A percentile compares a stretch with the other conserved stretches of the same genome.
phyloP scores from a whole-genome alignment of 1,140 invertebrate genomes.

The Atta colombica region DNA sequence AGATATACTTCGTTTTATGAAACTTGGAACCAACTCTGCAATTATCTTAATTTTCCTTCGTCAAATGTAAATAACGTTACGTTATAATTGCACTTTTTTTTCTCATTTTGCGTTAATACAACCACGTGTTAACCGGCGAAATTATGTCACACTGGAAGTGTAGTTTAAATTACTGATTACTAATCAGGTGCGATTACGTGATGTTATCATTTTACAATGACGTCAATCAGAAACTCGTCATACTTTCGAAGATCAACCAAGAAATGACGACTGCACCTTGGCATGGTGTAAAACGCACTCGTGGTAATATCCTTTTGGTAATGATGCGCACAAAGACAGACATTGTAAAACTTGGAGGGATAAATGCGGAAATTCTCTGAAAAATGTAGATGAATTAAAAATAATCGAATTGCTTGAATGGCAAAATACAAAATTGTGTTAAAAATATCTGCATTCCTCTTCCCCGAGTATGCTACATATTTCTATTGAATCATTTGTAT shows the following conservation, averaged over 20 bases:
- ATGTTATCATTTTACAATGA: neutral
- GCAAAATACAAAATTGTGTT: neutral
- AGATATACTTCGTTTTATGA: neutral
- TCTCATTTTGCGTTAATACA: no score
- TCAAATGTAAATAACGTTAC: neutral
- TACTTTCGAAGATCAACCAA: slow-evolving; percentile 15
- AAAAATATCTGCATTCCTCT: neutral
- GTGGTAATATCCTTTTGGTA: neutral
- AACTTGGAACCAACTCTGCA: neutral
- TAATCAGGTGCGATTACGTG: neutral
- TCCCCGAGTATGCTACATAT: neutral
- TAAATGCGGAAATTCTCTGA: neutral
- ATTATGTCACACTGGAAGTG: neutral
- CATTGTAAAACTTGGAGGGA: no score
- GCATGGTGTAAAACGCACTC: neutral
- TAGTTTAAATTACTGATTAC: slow-evolving; percentile 3
- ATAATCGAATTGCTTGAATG: neutral
- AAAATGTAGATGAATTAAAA: neutral
- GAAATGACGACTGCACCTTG: slow-evolving; percentile 6
- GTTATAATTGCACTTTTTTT: neutral
- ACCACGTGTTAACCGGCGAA: neutral
- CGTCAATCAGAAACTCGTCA: slow-evolving; percentile 19
- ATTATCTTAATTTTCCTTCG: neutral
- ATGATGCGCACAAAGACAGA: neutral
- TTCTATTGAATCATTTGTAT: slow-evolving; percentile 1